Conservation (phyloP, 2,797 vertebrate species). For the Amblyopsis hoosieri region DNA sequence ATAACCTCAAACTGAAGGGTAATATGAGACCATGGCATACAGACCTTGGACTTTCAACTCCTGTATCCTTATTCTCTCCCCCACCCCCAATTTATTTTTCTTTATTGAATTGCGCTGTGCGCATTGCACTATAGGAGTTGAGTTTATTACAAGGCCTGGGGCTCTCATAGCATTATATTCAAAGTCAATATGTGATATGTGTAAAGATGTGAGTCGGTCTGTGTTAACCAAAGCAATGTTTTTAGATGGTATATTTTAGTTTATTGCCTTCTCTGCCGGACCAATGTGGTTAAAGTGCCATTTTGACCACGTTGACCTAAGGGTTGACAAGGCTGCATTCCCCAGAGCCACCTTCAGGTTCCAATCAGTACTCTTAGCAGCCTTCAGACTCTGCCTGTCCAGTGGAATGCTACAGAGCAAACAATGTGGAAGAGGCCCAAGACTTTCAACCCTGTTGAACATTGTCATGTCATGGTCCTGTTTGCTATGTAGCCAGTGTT, state of each 20-base stretch:
- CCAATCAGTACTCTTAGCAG: conserved; percentile 53
- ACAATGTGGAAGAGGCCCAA: conserved; percentile 67
- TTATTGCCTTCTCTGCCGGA: conserved; percentile 11
- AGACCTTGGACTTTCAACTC: conserved; percentile 64
- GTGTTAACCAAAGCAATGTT: conserved; percentile 71
- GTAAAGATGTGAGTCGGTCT: conserved; percentile 60
- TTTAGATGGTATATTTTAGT: conserved; percentile 28
- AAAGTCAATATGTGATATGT: conserved; percentile 62
- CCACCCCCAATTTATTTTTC: conserved; percentile 15
- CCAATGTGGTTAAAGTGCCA: conserved; percentile 53
- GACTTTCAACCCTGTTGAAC: conserved; percentile 18
- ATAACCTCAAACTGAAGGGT: conserved; percentile 66
- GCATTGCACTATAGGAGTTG: conserved; percentile 83
- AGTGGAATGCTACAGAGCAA: conserved; percentile 32
- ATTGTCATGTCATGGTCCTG: conserved; percentile 35
- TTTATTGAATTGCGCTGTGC: conserved; percentile 81
- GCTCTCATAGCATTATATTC: conserved; percentile 74
- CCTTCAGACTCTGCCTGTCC: conserved; percentile 35
- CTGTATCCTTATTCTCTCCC: conserved; percentile 51
- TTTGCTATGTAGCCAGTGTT: conserved; percentile 43
- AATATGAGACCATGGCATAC: conserved; percentile 69
- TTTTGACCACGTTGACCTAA: conserved; percentile 38
- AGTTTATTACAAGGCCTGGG: conserved; percentile 45
- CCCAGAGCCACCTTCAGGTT: conserved; percentile 28
- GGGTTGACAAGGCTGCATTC: conserved; percentile 40